phyloP scores from a whole-genome alignment of 1,140 invertebrate species.

The Belonocnema kinseyi region DNA sequence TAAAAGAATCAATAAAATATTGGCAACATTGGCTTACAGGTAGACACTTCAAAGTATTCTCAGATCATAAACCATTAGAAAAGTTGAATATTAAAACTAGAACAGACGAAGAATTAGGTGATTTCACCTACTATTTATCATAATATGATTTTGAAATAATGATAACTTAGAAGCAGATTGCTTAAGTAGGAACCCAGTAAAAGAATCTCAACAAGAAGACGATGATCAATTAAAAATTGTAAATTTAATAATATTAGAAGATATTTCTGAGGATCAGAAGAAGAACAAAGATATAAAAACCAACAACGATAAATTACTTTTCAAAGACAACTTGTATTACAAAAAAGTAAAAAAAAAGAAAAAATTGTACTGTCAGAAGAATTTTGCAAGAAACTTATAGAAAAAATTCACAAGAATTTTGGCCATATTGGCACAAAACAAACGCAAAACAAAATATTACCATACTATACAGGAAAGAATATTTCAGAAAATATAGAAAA shows the following conservation, averaged over 20 bases:
- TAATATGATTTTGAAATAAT: slow-evolving; percentile 34
- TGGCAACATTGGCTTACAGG: slow-evolving; percentile 35
- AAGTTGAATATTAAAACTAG: slow-evolving; percentile 37
- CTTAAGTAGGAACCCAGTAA: background rate
- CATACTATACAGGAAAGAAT: slow-evolving; percentile 36
- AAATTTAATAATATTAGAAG: slow-evolving; percentile 24
- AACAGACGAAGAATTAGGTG: slow-evolving; percentile 35
- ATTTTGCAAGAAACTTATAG: slow-evolving; percentile 27
- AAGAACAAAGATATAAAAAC: background rate
- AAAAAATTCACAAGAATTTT: background rate
- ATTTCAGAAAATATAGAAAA: slow-evolving; percentile 36
- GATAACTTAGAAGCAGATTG: slow-evolving; percentile 26
- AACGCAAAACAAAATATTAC: slow-evolving; percentile 18
- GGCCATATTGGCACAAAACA: slow-evolving; percentile 35
- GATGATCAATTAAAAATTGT: slow-evolving; percentile 31
- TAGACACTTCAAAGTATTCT: slow-evolving; percentile 31
- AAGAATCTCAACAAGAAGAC: background rate
- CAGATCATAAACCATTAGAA: slow-evolving; percentile 39
- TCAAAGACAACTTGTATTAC: background rate
- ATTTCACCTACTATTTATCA: slow-evolving; percentile 34
- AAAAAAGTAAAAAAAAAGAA: slow-evolving; percentile 3
- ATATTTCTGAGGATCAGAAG: background rate
- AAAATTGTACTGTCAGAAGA: slow-evolving; percentile 36
- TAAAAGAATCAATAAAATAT: slow-evolving; percentile 36
- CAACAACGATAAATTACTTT: slow-evolving; percentile 23